Evolutionary conservation across 2,797 vertebrate species (phyloP).

Genomic region (Sebastes oblongus): DNA sequence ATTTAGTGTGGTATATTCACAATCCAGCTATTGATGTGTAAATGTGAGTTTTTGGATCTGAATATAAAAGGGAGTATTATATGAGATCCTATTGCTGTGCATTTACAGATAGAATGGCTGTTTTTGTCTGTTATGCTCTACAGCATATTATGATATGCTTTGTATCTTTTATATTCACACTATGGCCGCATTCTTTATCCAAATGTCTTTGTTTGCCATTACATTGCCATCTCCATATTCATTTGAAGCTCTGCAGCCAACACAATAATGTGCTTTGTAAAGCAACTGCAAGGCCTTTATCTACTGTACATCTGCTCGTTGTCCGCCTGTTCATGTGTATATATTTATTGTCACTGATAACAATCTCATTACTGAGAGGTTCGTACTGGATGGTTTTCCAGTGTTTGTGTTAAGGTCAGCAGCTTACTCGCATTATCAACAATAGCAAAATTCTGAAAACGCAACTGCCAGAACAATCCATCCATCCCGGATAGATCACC

Average conservation of each 20-base stretch:
- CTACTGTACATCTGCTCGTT: conserved; percentile 11
- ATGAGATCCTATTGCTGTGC: conserved; percentile 9
- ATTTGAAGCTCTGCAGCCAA: conserved; percentile 1
- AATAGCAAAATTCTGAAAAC: not conserved
- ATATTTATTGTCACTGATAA: not conserved
- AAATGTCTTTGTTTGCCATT: conserved; percentile 8
- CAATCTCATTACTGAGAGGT: not conserved
- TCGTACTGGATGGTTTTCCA: not conserved
- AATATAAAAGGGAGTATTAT: not conserved
- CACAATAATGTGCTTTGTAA: not conserved
- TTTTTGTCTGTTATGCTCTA: not conserved
- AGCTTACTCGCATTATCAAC: not conserved
- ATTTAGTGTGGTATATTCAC: conserved; percentile 6
- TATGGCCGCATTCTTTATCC: conserved; percentile 1
- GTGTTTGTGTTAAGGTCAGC: not conserved
- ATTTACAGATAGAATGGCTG: not conserved
- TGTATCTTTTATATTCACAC: conserved; percentile 22
- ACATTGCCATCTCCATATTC: conserved; percentile 1
- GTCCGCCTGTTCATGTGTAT: not conserved
- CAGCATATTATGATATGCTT: not conserved
- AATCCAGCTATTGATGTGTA: not conserved
- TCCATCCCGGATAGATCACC: not conserved
- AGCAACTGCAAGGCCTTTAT: conserved; percentile 15
- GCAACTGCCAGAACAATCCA: not conserved
- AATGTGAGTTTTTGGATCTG: not conserved